phyloP scores from a whole-genome alignment of 2,113 vertebrate genomes.

The Syrmaticus mikado region DNA sequence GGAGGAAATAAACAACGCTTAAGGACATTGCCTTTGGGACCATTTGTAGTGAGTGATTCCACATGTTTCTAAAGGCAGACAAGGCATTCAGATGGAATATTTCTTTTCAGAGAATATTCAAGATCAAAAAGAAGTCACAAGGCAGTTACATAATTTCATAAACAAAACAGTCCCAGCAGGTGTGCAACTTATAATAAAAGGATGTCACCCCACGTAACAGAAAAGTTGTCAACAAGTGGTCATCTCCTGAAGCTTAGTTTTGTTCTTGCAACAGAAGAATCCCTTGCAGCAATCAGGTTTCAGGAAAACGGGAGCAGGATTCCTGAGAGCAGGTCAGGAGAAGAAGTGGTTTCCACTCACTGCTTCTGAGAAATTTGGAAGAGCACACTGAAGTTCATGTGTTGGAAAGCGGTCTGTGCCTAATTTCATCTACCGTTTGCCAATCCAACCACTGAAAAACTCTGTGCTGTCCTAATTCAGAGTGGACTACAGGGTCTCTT shows the following conservation, averaged over 20 bases:
- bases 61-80: not conserved
- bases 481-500: not conserved
- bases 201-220: not conserved
- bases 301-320: not conserved
- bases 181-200: not conserved
- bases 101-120: not conserved
- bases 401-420: not conserved
- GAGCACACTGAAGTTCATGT: not conserved
- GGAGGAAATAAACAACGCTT: not conserved
- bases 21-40: not conserved
- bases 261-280: not conserved
- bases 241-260: not conserved
- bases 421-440: not conserved
- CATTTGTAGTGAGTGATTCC: not conserved
- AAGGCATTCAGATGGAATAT: not conserved
- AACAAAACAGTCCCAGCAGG: not conserved
- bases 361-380: not conserved
- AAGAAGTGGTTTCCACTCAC: not conserved
- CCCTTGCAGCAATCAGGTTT: not conserved
- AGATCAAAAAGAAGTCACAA: not conserved
- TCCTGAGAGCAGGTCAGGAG: not conserved
- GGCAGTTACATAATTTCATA: not conserved
- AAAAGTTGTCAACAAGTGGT: not conserved
- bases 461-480: not conserved
- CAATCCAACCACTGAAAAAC: not conserved